Conservation (phyloP, 2,797 vertebrate genomes). For the Clarias fuscus region DNA sequence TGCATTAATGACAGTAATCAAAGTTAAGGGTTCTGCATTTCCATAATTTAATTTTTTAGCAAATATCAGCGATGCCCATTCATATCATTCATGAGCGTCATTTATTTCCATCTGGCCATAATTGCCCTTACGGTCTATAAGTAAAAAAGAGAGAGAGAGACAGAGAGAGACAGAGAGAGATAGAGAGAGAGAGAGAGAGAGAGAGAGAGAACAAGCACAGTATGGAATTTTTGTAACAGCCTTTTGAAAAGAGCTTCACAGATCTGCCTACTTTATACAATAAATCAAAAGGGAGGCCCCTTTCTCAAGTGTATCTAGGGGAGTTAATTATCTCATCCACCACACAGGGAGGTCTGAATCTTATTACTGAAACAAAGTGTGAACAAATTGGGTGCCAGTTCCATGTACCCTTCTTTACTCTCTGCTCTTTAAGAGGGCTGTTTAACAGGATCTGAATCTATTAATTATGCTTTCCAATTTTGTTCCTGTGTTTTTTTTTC, state of each 20-base stretch:
- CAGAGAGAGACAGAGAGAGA: conserved; percentile 60
- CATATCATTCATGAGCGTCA: conserved; percentile 18
- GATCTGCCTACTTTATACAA: conserved; percentile 57
- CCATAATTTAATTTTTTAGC: conserved; percentile 19
- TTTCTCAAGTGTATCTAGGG: conserved; percentile 67
- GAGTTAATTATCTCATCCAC: conserved; percentile 79
- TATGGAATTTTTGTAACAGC: conserved; percentile 63
- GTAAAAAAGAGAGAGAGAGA: conserved; percentile 29
- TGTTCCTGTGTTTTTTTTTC: conserved; percentile 54
- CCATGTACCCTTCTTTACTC: conserved; percentile 56
- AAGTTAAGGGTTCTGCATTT: neutral
- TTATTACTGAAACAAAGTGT: conserved; percentile 81
- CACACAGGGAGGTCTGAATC: conserved; percentile 74
- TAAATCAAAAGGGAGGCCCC: conserved; percentile 67
- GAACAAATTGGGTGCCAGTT: conserved; percentile 78
- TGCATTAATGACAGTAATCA: neutral
- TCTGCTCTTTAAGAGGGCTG: conserved; percentile 64
- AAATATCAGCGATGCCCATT: conserved; percentile 33
- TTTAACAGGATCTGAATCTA: conserved; percentile 66
- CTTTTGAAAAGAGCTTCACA: conserved; percentile 55
- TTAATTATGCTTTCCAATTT: conserved; percentile 70
- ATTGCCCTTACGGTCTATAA: conserved; percentile 42
- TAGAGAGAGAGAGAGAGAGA: conserved; percentile 49
- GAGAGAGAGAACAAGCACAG: conserved; percentile 62
- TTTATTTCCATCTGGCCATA: conserved; percentile 18